A percentile compares a stretch with the other conserved stretches of the same genome.
phyloP scores from a whole-genome alignment of 2,113 vertebrate genomes.

The Microcebus ravelobensis region DNA sequence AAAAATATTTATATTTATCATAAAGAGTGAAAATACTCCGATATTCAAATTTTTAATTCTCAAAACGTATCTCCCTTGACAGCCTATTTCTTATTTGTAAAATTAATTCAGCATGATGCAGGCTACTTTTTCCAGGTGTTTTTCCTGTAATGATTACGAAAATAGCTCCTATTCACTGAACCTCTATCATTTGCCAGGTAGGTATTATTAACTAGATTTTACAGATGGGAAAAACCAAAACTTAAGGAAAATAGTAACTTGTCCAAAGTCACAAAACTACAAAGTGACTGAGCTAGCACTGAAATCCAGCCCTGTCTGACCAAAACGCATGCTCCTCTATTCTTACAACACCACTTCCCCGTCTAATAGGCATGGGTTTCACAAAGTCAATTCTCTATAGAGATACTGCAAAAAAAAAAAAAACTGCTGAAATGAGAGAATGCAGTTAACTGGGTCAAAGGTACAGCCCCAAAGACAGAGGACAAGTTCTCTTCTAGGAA shows the following conservation, averaged over 20 bases:
- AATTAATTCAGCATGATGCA: background rate
- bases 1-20: background rate
- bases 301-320: background rate
- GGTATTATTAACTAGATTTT: background rate
- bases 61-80: no score
- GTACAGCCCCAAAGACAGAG: background rate
- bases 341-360: background rate
- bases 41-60: background rate
- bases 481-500: background rate
- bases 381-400: background rate
- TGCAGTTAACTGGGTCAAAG: background rate
- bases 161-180: background rate
- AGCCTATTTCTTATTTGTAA: background rate
- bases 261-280: background rate
- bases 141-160: background rate
- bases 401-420: background rate
- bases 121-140: background rate
- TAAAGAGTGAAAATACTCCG: background rate
- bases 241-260: background rate
- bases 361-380: background rate
- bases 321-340: background rate
- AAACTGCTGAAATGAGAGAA: background rate
- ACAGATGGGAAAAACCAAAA: conserved; percentile 19
- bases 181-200: background rate
- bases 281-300: background rate